phyloP scores from a whole-genome alignment of 2,888 invertebrate species.

The Idaea dimidiata region DNA sequence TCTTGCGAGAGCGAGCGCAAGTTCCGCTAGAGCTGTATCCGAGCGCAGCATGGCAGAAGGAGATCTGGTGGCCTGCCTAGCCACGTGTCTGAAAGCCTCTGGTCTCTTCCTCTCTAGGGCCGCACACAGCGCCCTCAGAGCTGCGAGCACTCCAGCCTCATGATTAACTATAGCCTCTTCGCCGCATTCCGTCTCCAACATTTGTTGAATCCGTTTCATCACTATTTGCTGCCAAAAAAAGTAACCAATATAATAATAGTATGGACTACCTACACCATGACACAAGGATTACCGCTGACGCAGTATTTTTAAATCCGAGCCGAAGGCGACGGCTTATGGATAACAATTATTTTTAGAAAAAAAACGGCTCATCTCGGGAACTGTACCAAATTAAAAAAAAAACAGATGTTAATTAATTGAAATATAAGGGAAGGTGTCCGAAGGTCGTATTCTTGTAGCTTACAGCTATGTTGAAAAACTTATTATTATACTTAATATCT shows the following conservation, averaged over 20 bases:
- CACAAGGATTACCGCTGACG: neutral
- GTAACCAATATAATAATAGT: conserved; percentile 3
- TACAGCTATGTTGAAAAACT: too few species aligned
- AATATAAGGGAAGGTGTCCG: too few species aligned
- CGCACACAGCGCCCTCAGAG: conserved; percentile 78
- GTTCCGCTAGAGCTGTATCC: conserved; percentile 81
- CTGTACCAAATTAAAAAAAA: too few species aligned
- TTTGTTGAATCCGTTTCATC: conserved; percentile 67
- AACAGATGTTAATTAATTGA: too few species aligned
- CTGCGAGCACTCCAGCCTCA: conserved; percentile 68
- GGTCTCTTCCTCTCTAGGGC: conserved; percentile 90
- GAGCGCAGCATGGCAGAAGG: conserved; percentile 81
- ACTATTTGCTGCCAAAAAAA: conserved; percentile 60
- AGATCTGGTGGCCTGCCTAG: conserved; percentile 85
- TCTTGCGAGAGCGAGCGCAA: conserved; percentile 85
- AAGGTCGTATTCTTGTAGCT: too few species aligned
- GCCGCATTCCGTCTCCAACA: conserved; percentile 78
- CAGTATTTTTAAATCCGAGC: too few species aligned
- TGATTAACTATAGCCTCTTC: conserved; percentile 75
- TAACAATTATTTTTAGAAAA: too few species aligned
- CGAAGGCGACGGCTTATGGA: too few species aligned
- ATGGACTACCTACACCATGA: conserved; percentile 2
- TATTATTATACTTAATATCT: too few species aligned
- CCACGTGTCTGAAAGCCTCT: conserved; percentile 85
- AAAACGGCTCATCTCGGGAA: too few species aligned